Conservation (phyloP, 2,797 vertebrate genomes). For the Babyrousa celebensis region DNA sequence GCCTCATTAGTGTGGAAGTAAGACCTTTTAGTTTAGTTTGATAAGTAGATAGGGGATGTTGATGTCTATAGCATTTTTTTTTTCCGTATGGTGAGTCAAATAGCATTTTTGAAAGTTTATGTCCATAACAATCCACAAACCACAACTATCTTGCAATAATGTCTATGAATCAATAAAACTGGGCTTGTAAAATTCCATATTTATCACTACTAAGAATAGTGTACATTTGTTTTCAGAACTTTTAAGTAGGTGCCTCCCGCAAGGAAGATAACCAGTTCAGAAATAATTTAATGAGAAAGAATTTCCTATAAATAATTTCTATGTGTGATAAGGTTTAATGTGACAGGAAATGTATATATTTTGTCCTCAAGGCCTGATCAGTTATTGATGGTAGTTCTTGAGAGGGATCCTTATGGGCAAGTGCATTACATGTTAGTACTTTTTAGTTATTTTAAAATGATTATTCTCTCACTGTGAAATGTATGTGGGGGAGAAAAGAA, state of each 20-base stretch:
- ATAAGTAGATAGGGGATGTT: background rate
- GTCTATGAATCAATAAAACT: background rate
- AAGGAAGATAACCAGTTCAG: background rate
- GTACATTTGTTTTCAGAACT: background rate
- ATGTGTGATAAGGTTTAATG: conserved; percentile 4
- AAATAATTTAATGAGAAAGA: conserved; percentile 2
- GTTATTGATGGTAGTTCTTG: background rate
- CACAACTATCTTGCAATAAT: background rate
- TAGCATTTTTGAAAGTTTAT: background rate
- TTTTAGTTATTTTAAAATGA: background rate
- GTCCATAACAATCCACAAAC: background rate
- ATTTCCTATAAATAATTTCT: conserved; percentile 30
- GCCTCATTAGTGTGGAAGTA: background rate
- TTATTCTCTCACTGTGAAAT: background rate
- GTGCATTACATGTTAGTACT: conserved; percentile 20
- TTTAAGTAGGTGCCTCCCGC: background rate
- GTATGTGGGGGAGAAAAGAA: background rate
- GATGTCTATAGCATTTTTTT: background rate
- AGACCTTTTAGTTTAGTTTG: background rate
- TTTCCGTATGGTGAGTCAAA: too few relatives aligned
- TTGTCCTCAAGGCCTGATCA: background rate
- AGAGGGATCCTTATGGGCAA: background rate
- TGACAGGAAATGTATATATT: conserved; percentile 2
- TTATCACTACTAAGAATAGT: background rate
- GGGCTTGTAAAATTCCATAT: background rate